Base-by-base conservation (phyloP, 92 coral and sea anemone genomes). In the Heliopora coerulea region DNA sequence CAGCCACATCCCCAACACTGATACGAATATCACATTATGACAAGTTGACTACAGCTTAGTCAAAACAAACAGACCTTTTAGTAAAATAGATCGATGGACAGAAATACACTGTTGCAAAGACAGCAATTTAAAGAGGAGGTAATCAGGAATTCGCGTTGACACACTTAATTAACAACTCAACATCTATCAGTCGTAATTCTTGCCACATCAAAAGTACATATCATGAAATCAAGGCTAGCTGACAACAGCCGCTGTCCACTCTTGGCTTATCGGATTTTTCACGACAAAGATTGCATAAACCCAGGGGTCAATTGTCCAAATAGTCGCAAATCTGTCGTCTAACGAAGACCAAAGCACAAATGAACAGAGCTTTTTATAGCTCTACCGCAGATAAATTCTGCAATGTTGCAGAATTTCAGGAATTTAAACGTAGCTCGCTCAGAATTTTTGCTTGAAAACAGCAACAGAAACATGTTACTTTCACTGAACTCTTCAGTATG, bases 381-480 rank as follows among this genome's bases (percentile, higher is more conserved):
- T 17, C 54, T 27, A 15, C 21, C 58, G 27, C 19, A 17, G 30
- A 29, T 48, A 15, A 13, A 28, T 17, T 17, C 11, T 2, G 8
- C 8, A 67, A 46, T 28, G 28, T 59, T 49, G 15, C 9, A 24
- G 15, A 8, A 67, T 44, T 28, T 48, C 39, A 24, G 9, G 42
- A 49, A 14, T 78, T 78, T 54, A 17, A 30, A 6, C 1, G 0
- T 2, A 21, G 56, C 20, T 40, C 28, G 33, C 41, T 52, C 54
- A 24, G 40, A 56, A 56, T 68, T 79, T 50, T 35, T 21, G 14
- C 23, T 46, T 24, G 25, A 68, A 41, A 79, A 79, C 35, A 28
- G 9, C 48, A 39, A 63, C 33, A 68, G 77, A 57, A 79, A 50
- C 42, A 30, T 35, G 54, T 42, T 3, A 13, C 59, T 73, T 54